These are phyloP conservation scores for Misgurnus anguillicaudatus DNA, from an alignment of 2,113 vertebrate species.

Conservation along the genomic window DNA sequence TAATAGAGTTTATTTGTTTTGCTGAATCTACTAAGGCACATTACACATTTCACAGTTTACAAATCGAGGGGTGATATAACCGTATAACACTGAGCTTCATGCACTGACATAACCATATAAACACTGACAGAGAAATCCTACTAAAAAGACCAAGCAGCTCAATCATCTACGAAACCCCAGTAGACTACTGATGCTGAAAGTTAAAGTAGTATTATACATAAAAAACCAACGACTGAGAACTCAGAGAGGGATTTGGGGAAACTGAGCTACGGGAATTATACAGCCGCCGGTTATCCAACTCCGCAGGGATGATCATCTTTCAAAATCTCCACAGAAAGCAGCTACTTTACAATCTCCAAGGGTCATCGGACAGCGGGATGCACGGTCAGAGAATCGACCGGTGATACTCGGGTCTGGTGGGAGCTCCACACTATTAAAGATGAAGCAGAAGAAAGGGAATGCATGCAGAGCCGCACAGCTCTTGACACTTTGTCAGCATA, in stretches of 20 bases:
- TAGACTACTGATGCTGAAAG: neutral
- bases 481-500: neutral
- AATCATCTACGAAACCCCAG: neutral
- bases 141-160: neutral
- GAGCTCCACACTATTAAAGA: neutral
- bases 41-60: no score
- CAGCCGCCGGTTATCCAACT: constrained; percentile 22
- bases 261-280: constrained; percentile 40
- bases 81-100: no score
- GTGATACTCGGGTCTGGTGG: neutral
- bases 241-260: neutral
- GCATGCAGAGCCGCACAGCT: neutral
- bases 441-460: constrained; percentile 7
- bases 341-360: constrained; percentile 5
- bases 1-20: no score
- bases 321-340: constrained; percentile 16
- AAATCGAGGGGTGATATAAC: no score
- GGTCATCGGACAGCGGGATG: neutral
- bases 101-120: no score
- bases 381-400: constrained; percentile 8
- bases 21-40: no score
- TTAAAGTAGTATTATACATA: constrained; percentile 40
- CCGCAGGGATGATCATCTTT: constrained; percentile 13
- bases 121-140: neutral
- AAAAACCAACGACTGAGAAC: constrained; percentile 36